Percentiles rank a stretch among this genome's conserved stretches.
Evolutionary conservation across 2,113 vertebrate species (phyloP).

Genomic region (Percopsis transmontana): DNA sequence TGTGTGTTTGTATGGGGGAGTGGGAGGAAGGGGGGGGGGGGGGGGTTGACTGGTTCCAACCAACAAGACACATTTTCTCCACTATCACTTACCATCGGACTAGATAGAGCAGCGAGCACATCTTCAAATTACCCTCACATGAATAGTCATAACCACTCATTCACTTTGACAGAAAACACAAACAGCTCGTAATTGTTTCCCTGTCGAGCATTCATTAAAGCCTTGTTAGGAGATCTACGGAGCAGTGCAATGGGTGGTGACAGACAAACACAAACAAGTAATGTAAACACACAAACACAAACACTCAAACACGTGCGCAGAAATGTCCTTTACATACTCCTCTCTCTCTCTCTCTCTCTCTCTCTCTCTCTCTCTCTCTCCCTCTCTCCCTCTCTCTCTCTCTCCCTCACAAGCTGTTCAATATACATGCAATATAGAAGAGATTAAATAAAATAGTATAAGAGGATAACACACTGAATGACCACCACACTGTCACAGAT

Average conservation of each 20-base stretch:
- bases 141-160: conserved; percentile 36
- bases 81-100: conserved; percentile 50
- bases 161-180: conserved; percentile 45
- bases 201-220: conserved; percentile 41
- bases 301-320: conserved; percentile 14
- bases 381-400: not conserved
- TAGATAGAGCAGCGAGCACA: conserved; percentile 31
- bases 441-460: too few relatives aligned
- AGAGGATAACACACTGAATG: too few relatives aligned
- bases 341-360: not conserved
- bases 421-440: too few relatives aligned
- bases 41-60: too few relatives aligned
- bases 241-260: conserved; percentile 23
- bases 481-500: not conserved
- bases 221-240: conserved; percentile 16
- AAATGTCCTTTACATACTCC: too few relatives aligned
- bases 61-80: not conserved
- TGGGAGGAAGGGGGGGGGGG: not conserved
- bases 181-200: conserved; percentile 51
- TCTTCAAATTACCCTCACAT: conserved; percentile 15
- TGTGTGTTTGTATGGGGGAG: conserved; percentile 19
- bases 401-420: too few relatives aligned
- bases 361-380: not conserved
- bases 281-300: conserved; percentile 14
- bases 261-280: conserved; percentile 1